Conservation (phyloP, 2,797 vertebrate genomes). For the Myotis pilosus region DNA sequence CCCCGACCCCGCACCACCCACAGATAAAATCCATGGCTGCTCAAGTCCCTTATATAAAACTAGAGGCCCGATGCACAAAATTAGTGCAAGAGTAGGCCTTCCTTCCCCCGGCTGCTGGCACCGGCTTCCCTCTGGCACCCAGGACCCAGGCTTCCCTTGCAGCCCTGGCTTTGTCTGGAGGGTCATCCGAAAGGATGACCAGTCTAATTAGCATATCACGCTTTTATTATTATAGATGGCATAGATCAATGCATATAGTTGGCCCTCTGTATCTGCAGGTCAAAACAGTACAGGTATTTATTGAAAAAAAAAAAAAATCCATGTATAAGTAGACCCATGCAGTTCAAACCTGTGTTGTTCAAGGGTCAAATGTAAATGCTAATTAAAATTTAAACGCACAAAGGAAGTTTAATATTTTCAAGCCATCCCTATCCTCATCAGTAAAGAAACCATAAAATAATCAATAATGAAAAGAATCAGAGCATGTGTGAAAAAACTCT, state of each 20-base stretch:
- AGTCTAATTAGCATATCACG: too few relatives aligned
- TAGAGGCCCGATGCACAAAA: too few relatives aligned
- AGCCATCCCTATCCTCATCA: not conserved
- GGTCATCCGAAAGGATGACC: too few relatives aligned
- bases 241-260: not conserved
- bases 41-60: not conserved
- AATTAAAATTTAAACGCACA: not conserved
- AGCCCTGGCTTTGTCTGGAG: too few relatives aligned
- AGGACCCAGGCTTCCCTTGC: too few relatives aligned
- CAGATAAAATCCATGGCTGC: not conserved
- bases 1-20: accelerated
- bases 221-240: not conserved
- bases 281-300: not conserved
- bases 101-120: too few relatives aligned
- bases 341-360: not conserved
- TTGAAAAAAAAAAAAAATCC: too few relatives aligned
- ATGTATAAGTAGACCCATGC: not conserved
- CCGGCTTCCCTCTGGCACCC: too few relatives aligned
- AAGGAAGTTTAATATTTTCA: not conserved
- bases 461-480: not conserved
- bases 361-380: not conserved
- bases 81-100: too few relatives aligned
- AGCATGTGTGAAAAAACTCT: not conserved
- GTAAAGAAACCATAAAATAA: not conserved
- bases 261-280: not conserved